Percentiles rank a stretch among this genome's conserved stretches.
Conservation (phyloP, 2,888 invertebrate genomes). For the Himalopsyche kuldschensis region DNA sequence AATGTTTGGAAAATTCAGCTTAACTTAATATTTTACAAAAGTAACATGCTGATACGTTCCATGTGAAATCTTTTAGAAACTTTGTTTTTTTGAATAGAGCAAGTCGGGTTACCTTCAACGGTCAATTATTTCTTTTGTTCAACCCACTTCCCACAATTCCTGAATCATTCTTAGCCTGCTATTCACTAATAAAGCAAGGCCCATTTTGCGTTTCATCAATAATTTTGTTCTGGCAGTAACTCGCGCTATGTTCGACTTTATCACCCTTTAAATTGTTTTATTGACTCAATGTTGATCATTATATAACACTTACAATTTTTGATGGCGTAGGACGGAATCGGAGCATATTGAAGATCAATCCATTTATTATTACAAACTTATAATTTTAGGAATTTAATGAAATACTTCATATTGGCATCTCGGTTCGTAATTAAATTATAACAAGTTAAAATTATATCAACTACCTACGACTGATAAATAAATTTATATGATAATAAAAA, state of each 20-base stretch:
- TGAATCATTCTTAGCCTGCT: background rate
- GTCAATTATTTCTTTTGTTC: background rate
- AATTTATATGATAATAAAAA: no score
- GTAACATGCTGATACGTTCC: no score
- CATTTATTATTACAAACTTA: background rate
- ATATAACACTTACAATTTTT: background rate
- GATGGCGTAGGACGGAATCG: no score
- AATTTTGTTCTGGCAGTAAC: background rate
- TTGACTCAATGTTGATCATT: background rate
- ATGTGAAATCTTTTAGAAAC: no score
- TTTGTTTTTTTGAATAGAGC: no score
- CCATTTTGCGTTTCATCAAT: background rate
- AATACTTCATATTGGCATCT: no score
- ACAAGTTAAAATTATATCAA: no score
- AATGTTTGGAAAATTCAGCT: no score
- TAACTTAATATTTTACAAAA: no score
- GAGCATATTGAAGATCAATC: background rate
- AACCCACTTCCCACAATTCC: background rate
- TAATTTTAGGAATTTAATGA: background rate
- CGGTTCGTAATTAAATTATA: no score
- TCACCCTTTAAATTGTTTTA: background rate
- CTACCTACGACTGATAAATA: no score
- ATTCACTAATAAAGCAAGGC: background rate
- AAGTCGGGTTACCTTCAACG: no score
- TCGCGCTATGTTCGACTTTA: background rate